These are phyloP conservation scores for Poliocrania exsul DNA, from an alignment of 2,797 vertebrate species.

Conservation along the genomic window DNA sequence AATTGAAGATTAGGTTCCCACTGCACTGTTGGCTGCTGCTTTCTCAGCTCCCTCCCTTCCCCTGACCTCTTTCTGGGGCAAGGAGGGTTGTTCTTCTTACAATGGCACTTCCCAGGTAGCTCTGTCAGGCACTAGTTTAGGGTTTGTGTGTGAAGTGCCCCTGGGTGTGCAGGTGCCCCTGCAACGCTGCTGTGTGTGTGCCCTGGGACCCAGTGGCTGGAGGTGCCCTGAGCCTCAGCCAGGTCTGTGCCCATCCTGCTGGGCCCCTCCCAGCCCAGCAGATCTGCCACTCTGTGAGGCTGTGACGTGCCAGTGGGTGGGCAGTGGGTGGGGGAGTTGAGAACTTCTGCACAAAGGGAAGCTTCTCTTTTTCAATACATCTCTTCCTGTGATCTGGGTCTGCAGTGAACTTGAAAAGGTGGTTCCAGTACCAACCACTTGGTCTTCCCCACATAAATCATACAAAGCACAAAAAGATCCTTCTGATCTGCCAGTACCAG, in stretches of 20 bases:
- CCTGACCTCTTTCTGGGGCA: background rate
- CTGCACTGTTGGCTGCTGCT: background rate
- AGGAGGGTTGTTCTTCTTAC: background rate
- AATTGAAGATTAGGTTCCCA: background rate
- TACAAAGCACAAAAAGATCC: background rate
- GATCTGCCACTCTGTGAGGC: background rate
- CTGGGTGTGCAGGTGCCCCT: accelerated
- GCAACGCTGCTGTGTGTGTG: background rate
- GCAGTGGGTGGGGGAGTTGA: background rate
- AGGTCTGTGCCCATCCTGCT: background rate
- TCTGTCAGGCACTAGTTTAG: background rate
- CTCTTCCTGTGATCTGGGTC: background rate
- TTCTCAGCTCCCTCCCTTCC: background rate
- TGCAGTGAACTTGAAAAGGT: background rate
- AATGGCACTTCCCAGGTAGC: background rate
- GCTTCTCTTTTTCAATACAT: background rate
- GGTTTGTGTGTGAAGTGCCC: background rate
- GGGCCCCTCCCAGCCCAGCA: background rate
- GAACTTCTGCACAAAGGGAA: background rate
- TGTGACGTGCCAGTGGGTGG: background rate
- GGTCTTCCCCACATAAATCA: background rate
- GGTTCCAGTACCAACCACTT: background rate
- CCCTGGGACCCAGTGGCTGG: background rate
- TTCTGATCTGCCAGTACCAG: background rate
- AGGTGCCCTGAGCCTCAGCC: background rate